Base-by-base conservation (phyloP, 1,140 invertebrate genomes). In the Plectrocnemia conspersa region DNA sequence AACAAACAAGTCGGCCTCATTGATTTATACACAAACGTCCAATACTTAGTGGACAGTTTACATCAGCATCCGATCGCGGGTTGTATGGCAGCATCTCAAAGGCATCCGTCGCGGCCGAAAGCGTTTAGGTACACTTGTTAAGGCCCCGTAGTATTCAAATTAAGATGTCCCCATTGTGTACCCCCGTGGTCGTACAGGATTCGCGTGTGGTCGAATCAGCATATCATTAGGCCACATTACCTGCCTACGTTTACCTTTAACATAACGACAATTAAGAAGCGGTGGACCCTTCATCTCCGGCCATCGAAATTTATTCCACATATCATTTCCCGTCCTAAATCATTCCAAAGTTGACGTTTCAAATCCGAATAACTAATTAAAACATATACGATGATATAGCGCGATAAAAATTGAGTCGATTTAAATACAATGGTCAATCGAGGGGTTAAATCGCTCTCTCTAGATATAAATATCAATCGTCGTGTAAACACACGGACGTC, bases 201-300 rank as follows among this genome's bases (percentile, higher is more conserved):
- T 52, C 49, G 35, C 44, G 56, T 58, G 56, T 58, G 56, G 56
- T 58, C 56, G 49, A 53, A 58, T 58, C 50, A 54, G 42, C 56
- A 53, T 53, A 58, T 58, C 56, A 53, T 58, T 58, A 58, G 50
- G 45, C 13, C 18, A 41, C 46, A 52, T 52, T 52, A 49, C 33
- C 25, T 47, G 6, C 16, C 21, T 27, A 25, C 49, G 48, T 33
- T 38, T 44, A 27, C 19, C 45, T 40, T 47, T 23, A 33, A 40
- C 16, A 21, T 47, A 25, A 3, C 18, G 4, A 21, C 24, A 18
- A 19, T 47, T 47, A 19, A 19, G 18, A 18, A 15, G 13, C 13
- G 23, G 24, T 23, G 22, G 24, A 40, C 23, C 54, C 33, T 40
- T 10, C 9, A 15, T 18, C 36, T 7, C 9, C 36, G 36, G 21